These are phyloP conservation scores for Drosophila imparisetae DNA, from an alignment of 2,888 invertebrate genomes.

Conservation along the genomic window DNA sequence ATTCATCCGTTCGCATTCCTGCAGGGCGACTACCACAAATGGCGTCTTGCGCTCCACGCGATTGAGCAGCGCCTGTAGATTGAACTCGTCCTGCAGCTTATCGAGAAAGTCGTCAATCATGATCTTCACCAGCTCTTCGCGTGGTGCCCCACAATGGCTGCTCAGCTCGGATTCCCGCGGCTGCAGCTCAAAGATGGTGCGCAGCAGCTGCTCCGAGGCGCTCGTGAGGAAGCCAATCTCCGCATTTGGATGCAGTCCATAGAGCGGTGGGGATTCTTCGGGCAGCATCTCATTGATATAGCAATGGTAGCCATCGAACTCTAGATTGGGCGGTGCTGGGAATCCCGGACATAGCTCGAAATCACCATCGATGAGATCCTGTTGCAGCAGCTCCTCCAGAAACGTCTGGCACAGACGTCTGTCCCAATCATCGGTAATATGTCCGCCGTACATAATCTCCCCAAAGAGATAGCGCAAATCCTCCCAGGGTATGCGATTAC, in stretches of 20 bases:
- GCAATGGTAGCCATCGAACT: constrained; percentile 93
- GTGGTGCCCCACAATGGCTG: constrained; percentile 87
- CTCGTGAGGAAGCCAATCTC: constrained; percentile 97
- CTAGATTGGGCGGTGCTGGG: constrained; percentile 94
- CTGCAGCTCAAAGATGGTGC: constrained; percentile 95
- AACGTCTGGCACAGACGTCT: constrained; percentile 94
- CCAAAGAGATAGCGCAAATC: constrained; percentile 97
- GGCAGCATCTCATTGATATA: constrained; percentile 95
- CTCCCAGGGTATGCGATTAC: constrained; percentile 96
- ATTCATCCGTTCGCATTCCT: constrained; percentile 98
- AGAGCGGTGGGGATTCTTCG: constrained; percentile 94
- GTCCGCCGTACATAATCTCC: constrained; percentile 99
- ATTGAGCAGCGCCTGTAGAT: constrained; percentile 92
- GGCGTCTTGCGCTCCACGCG: constrained; percentile 96
- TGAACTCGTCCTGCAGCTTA: constrained; percentile 95
- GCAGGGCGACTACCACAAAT: constrained; percentile 95
- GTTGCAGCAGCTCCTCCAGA: constrained; percentile 93
- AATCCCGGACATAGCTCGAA: constrained; percentile 93
- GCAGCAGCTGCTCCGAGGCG: constrained; percentile 93
- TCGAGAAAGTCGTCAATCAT: constrained; percentile 95
- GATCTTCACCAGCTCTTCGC: constrained; percentile 91
- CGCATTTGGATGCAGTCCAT: constrained; percentile 97
- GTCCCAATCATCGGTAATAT: constrained; percentile 99
- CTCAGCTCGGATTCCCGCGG: constrained; percentile 89
- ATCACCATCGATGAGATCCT: constrained; percentile 95